A percentile compares a stretch with the other conserved stretches of the same genome.
phyloP scores from a whole-genome alignment of 2,113 vertebrate genomes.

The Zapornia atra region DNA sequence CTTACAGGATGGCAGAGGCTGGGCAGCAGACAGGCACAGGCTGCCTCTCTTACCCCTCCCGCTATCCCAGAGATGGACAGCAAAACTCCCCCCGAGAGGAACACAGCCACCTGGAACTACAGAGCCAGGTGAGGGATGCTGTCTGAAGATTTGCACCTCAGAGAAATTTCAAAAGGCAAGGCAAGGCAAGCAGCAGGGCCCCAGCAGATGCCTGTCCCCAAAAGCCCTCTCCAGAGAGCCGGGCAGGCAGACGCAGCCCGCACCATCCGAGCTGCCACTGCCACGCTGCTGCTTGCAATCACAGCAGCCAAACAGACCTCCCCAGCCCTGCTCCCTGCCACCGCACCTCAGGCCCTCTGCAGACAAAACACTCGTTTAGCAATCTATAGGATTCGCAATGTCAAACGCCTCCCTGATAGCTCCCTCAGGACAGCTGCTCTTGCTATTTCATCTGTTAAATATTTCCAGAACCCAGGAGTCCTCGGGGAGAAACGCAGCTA shows the following conservation, averaged over 20 bases:
- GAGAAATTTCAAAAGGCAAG: not conserved
- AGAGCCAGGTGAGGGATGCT: too few species aligned
- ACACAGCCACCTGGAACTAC: rapidly evolving
- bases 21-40: not conserved
- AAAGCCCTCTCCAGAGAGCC: not conserved
- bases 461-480: slow-evolving; percentile 47
- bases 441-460: slow-evolving; percentile 52
- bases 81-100: not conserved
- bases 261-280: rapidly evolving
- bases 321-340: not conserved
- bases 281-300: rapidly evolving
- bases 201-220: not conserved
- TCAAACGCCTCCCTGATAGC: slow-evolving; percentile 1
- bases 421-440: slow-evolving; percentile 44
- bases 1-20: not conserved
- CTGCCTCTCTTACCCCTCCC: not conserved
- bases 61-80: not conserved
- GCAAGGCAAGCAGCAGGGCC: rapidly evolving
- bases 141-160: not conserved
- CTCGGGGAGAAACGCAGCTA: slow-evolving; percentile 48
- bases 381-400: not conserved
- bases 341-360: not conserved
- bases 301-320: not conserved
- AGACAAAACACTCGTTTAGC: slow-evolving; percentile 23
- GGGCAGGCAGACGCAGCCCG: not conserved